Conservation (phyloP, 1,140 invertebrate species). For the Zelostemma sp. region DNA sequence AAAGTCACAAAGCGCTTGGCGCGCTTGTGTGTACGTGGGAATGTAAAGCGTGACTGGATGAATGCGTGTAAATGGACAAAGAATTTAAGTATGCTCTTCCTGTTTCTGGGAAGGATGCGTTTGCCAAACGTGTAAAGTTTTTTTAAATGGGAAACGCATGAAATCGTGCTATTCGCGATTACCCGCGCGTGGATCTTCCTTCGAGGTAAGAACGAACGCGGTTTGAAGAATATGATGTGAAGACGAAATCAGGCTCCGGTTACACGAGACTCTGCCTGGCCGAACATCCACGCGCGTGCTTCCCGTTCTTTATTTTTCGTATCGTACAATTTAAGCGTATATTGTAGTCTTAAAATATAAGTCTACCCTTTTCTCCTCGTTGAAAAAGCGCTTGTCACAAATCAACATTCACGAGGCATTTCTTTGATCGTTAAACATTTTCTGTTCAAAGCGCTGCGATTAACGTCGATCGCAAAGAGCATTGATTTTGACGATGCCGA, state of each 20-base stretch:
- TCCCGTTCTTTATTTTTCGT: slow-evolving; percentile 37
- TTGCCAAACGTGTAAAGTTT: slow-evolving; percentile 30
- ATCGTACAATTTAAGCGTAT: slow-evolving; percentile 25
- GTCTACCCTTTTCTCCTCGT: slow-evolving; percentile 18
- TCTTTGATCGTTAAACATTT: slow-evolving; percentile 30
- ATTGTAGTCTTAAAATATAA: slow-evolving; percentile 28
- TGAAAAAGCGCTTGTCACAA: slow-evolving; percentile 5
- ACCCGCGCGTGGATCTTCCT: slow-evolving; percentile 7
- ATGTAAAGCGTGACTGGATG: slow-evolving; percentile 15
- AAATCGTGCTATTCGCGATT: slow-evolving; percentile 16
- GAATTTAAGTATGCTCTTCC: slow-evolving; percentile 30
- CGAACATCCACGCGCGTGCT: slow-evolving; percentile 15
- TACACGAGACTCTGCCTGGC: slow-evolving; percentile 16
- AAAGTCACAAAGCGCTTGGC: slow-evolving; percentile 5
- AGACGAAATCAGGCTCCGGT: slow-evolving; percentile 19
- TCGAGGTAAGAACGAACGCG: background rate
- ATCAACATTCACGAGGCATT: slow-evolving; percentile 22
- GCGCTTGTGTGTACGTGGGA: slow-evolving; percentile 10
- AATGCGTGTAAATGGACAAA: background rate
- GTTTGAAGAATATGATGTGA: background rate
- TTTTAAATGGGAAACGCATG: slow-evolving; percentile 20
- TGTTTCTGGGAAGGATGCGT: slow-evolving; percentile 36
- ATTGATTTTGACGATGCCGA: slow-evolving; percentile 3
- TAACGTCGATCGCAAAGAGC: background rate
- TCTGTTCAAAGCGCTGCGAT: background rate